A percentile compares a stretch with the other conserved stretches of the same genome.
These are phyloP conservation scores for Molothrus aeneus DNA, from an alignment of 2,797 vertebrate genomes.

Conservation along the genomic window DNA sequence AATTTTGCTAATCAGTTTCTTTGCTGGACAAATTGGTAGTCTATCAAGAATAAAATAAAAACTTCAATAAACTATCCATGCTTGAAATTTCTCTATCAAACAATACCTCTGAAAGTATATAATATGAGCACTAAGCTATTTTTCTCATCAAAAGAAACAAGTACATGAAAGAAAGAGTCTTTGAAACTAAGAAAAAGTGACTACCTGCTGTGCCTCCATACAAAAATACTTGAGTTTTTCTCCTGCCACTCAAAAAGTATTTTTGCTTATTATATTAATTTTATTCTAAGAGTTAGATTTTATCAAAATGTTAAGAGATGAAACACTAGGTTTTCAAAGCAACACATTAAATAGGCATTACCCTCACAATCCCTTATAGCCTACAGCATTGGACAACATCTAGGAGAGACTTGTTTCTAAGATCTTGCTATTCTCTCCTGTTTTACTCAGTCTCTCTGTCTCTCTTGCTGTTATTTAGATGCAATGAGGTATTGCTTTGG, in stretches of 20 bases:
- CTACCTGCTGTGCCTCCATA: background rate
- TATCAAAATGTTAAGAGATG: background rate
- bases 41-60: slow-evolving; percentile 52
- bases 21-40: background rate
- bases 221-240: background rate
- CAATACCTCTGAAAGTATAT: background rate
- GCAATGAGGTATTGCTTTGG: background rate
- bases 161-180: background rate
- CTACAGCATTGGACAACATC: background rate
- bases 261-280: background rate
- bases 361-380: background rate
- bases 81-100: slow-evolving; percentile 26
- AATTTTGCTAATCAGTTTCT: background rate
- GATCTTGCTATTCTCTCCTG: background rate
- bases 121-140: background rate
- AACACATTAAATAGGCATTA: slow-evolving; percentile 14
- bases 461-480: background rate
- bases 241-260: background rate
- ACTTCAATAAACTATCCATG: slow-evolving; percentile 33
- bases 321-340: slow-evolving; percentile 38
- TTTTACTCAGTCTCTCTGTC: background rate
- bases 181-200: background rate
- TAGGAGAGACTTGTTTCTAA: background rate
- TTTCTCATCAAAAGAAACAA: slow-evolving; percentile 40
- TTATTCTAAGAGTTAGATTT: background rate